phyloP scores from a whole-genome alignment of 2,888 invertebrate genomes.

The Auanema sp. region DNA sequence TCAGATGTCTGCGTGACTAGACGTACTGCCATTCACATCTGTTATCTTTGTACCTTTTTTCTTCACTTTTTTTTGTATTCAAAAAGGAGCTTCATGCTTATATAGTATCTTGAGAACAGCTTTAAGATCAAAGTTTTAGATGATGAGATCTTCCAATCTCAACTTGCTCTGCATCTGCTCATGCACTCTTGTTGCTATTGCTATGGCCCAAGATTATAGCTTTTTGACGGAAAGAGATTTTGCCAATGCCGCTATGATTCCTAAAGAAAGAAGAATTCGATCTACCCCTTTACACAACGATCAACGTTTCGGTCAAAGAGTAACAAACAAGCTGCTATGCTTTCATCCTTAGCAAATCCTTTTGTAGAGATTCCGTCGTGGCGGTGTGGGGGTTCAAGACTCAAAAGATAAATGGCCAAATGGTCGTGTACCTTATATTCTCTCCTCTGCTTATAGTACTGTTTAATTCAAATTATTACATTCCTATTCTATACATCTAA shows the following conservation, averaged over 20 bases:
- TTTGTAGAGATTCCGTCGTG: conserved; percentile 48
- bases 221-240: conserved; percentile 49
- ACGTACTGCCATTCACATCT: too few relatives aligned
- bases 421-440: conserved; percentile 59
- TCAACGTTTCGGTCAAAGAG: conserved; percentile 31
- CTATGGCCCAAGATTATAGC: conserved; percentile 18
- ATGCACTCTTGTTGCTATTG: conserved; percentile 1
- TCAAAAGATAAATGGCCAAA: conserved; percentile 63
- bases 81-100: too few relatives aligned
- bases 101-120: too few relatives aligned
- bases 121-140: too few relatives aligned
- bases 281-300: conserved; percentile 28
- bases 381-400: conserved; percentile 50
- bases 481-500: too few relatives aligned
- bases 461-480: not conserved
- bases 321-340: conserved; percentile 5
- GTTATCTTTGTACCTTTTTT: too few relatives aligned
- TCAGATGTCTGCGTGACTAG: too few relatives aligned
- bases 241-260: conserved; percentile 40
- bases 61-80: too few relatives aligned
- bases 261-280: conserved; percentile 19
- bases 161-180: too few relatives aligned
- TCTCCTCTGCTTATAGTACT: conserved; percentile 61
- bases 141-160: too few relatives aligned
- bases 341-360: not conserved